Evolutionary conservation across 2,888 invertebrate species (phyloP), one percentile per base, ranked within the genome.

Genomic region (Epiperipatus broadwayi): DNA sequence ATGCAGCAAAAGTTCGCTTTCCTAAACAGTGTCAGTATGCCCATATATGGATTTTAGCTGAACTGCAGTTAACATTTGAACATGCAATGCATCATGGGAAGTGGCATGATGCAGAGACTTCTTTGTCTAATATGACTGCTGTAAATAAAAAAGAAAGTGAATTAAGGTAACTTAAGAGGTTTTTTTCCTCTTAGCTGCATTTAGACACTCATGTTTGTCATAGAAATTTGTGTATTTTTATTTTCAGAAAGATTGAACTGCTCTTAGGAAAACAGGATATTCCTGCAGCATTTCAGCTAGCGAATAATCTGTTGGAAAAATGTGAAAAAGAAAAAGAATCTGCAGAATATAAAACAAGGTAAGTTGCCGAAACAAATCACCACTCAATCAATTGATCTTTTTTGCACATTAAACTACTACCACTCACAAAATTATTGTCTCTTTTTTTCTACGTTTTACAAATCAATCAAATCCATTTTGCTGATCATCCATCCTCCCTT

Each of bases 41-140:
- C 1, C 58, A 64, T 46, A 65, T 70, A 42, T 78, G 78, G 78
- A 73, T 73, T 67, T 58, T 72, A 14, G 69, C 51, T 37, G 55
- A 58, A 37, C 56, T 57, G 42, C 46, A 51, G 22, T 48, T 59
- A 12, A 42, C 43, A 10, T 59, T 56, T 44, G 52, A 52, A 21
- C 46, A 50, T 39, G 50, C 55, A 1, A 25, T 58, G 21, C 46
- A 51, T n/a, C 51, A 51, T 34, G 70, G 71, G 40, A 70, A 73
- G 51, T 76, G 75, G 72, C 68, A 68, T 35, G 71, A 72, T 45
- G 77, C 78, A 0, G 70, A 75, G 37, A 67, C 68, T 44, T 69
- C 71, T 31, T 74, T 78, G 43, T 66, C 68, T 40, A 74, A 73
- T 52, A 59, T 80, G 28, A 69, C 72, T 29, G 68, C 75, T 0